Conservation (phyloP, 2,797 vertebrate species). For the Xerus rutilus region DNA sequence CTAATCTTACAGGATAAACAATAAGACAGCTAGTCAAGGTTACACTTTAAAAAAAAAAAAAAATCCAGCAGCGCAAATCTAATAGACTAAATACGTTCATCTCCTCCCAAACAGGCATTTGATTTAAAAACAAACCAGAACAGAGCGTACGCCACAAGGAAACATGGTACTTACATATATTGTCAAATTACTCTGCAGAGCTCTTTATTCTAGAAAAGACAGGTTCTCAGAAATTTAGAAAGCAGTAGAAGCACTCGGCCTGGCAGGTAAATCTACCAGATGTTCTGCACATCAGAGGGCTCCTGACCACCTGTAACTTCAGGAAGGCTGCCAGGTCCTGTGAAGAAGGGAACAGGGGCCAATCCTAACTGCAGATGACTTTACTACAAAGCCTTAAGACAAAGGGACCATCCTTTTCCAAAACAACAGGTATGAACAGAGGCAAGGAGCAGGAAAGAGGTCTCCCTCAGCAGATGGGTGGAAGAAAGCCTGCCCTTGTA, state of each 20-base stretch:
- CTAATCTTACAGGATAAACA: conserved; percentile 90
- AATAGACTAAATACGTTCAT: conserved; percentile 87
- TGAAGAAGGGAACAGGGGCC: background rate
- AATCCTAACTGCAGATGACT: background rate
- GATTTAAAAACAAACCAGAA: conserved; percentile 86
- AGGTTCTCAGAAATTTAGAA: conserved; percentile 63
- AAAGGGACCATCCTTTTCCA: background rate
- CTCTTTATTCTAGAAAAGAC: conserved; percentile 70
- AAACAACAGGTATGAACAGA: conserved; percentile 12
- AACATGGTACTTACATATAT: conserved; percentile 84
- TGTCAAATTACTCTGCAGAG: conserved; percentile 84
- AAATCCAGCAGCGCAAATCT: conserved; percentile 89
- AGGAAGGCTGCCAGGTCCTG: background rate
- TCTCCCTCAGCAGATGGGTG: background rate
- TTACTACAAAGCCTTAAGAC: conserved; percentile 51
- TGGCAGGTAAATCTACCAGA: conserved; percentile 38
- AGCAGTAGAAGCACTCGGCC: conserved; percentile 77
- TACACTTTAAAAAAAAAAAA: conserved; percentile 88
- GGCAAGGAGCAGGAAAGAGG: background rate
- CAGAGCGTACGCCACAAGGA: conserved; percentile 74
- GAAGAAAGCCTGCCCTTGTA: conserved; percentile 4
- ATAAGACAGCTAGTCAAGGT: conserved; percentile 88
- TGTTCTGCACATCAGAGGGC: background rate
- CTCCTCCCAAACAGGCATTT: conserved; percentile 86
- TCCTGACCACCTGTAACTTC: conserved; percentile 35